Base-by-base conservation (phyloP, 1,140 invertebrate species). In the Callitettix versicolor region DNA sequence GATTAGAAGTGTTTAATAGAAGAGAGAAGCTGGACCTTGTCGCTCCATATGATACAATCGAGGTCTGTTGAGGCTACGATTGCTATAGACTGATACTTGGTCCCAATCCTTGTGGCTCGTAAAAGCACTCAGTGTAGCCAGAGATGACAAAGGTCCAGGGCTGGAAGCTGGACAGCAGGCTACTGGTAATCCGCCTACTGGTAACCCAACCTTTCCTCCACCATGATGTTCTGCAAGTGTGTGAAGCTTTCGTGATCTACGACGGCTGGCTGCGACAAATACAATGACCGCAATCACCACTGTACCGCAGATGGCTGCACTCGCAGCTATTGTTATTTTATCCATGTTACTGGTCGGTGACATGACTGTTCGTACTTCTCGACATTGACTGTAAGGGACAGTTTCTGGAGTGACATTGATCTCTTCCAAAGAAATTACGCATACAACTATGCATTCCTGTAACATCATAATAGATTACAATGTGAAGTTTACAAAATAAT, bases 281-380 rank as follows among this genome's bases (percentile, higher is more conserved):
- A 94, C 80, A 50, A 93, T 81, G 9, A 88, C 84, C 1, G 88
- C 90, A 24, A 93, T 80, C 36, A 93, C 83, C 57, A 95, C 90
- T 20, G 89, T 91, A n/a, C 85, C 87, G 67, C 86, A 93, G 63
- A 94, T 91, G n/a, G 88, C 88, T 7, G 90, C 90, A 63, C 87
- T 91, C 1, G 90, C 90, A 11, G 85, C 90, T 62, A 95, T 95
- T 20, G 91, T 93, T 63, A 95, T 91, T 68, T 91, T 92, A 68
- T 95, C 91, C 84, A 94, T 90, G 69, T 91, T 88, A 12, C 85
- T 88, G 22, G 84, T 81, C 14, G 84, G 79, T 30, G 84, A 82
- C 48, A 80, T 79, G 24, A 88, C 87, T 0, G 87, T 91, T 33
- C 88, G 79, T 14, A 95, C 85, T 73, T 95, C 91, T 30, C 86